A percentile compares a stretch with the other conserved stretches of the same genome.
Conservation (phyloP, 2,888 invertebrate species). For the Hemaris fuciformis region DNA sequence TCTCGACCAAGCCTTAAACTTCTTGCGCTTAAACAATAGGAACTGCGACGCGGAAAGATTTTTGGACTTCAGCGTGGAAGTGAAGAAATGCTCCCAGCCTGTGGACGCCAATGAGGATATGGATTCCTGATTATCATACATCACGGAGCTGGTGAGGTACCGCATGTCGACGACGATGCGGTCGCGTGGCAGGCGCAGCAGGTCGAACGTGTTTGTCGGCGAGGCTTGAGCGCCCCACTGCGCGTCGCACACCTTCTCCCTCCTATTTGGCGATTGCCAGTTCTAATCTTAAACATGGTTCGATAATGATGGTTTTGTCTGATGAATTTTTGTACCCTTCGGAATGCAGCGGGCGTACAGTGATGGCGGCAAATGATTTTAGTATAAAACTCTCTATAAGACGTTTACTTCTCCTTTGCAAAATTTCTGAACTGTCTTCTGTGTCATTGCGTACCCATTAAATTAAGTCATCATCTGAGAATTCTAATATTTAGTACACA, state of each 20-base stretch:
- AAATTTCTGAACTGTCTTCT: neutral
- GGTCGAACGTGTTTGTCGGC: slow-evolving; percentile 2
- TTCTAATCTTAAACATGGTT: neutral
- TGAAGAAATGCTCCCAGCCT: slow-evolving; percentile 31
- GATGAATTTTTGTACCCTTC: neutral
- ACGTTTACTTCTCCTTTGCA: neutral
- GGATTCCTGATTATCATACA: slow-evolving; percentile 36
- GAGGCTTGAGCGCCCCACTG: neutral
- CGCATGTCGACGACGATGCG: slow-evolving; percentile 14
- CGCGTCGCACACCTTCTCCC: neutral
- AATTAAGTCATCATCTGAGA: neutral
- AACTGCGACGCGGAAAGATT: slow-evolving; percentile 54
- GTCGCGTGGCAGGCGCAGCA: slow-evolving; percentile 1
- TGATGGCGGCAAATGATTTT: neutral
- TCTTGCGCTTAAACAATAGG: slow-evolving; percentile 57
- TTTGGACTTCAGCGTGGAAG: slow-evolving; percentile 51
- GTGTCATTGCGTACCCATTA: neutral
- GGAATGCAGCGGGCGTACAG: neutral
- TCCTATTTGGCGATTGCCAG: neutral
- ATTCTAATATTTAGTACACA: neutral
- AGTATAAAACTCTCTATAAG: neutral
- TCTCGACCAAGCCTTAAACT: slow-evolving; percentile 66
- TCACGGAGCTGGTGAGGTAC: slow-evolving; percentile 16
- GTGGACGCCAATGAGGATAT: slow-evolving; percentile 33
- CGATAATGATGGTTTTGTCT: neutral